Evolutionary conservation across 2,113 vertebrate genomes (phyloP).

Genomic region (Turdus rufiventris): DNA sequence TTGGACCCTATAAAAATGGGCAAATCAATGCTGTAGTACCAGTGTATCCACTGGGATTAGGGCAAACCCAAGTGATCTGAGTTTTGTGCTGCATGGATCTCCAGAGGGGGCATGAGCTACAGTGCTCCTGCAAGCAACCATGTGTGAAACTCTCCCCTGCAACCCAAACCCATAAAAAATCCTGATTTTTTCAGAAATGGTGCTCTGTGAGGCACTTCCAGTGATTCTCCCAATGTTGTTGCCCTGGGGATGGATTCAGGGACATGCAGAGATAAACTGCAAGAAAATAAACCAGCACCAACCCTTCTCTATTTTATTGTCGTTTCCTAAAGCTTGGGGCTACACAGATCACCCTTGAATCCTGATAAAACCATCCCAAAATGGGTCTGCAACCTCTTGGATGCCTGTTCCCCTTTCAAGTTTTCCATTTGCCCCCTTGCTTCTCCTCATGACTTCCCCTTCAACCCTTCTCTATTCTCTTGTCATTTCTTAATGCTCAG

Average conservation of each 20-base stretch:
- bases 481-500: neutral
- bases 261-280: neutral
- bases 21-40: neutral
- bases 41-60: fast-evolving
- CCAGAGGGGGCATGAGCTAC: neutral
- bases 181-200: fast-evolving
- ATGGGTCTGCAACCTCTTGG: neutral
- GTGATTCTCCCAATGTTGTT: fast-evolving
- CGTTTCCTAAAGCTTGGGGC: neutral
- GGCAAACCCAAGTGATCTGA: fast-evolving
- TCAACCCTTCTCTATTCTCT: neutral
- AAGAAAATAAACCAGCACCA: neutral
- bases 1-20: neutral
- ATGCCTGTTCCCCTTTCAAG: neutral
- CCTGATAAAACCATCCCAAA: neutral
- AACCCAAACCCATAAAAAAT: neutral
- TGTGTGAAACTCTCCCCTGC: fast-evolving
- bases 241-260: neutral
- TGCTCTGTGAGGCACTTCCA: neutral
- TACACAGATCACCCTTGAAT: fast-evolving
- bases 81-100: neutral
- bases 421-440: neutral
- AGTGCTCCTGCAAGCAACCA: neutral
- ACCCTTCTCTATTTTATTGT: neutral
- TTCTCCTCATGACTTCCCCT: neutral